A percentile compares a stretch with the other conserved stretches of the same genome.
Conservation (phyloP, 1,140 invertebrate genomes). For the Lethrus apterus region DNA sequence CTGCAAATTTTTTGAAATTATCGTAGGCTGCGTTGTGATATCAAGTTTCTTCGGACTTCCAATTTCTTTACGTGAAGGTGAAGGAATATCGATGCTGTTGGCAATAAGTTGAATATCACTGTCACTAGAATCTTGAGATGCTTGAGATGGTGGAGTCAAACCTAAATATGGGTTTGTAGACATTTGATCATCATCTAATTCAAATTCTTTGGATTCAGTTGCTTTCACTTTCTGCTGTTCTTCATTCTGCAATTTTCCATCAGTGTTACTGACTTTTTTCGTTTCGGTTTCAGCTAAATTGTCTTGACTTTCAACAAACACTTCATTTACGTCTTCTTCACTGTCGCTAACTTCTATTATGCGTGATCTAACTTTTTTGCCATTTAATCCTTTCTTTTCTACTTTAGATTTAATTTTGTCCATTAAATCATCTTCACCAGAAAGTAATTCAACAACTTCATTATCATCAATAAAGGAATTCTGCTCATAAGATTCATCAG, state of each 20-base stretch:
- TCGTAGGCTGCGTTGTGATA: no score
- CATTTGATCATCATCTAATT: conserved; percentile 4
- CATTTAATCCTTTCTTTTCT: conserved; percentile 3
- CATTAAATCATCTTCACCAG: conserved; percentile 24
- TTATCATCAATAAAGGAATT: conserved; percentile 33
- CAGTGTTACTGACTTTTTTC: not conserved
- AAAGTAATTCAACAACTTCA: conserved; percentile 24
- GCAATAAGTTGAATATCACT: not conserved
- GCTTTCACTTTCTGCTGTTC: no score
- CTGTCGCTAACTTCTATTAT: conserved; percentile 17
- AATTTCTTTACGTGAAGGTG: not conserved
- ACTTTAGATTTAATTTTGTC: conserved; percentile 13
- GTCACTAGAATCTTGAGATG: not conserved
- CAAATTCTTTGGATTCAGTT: no score
- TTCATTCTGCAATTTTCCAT: no score
- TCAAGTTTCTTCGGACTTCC: no score
- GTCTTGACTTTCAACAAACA: not conserved
- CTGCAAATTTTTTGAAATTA: not conserved
- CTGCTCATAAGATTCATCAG: conserved; percentile 25
- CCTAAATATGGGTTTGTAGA: conserved; percentile 10
- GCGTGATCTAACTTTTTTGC: conserved; percentile 12
- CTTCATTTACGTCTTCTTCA: conserved; percentile 16
- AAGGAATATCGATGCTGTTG: not conserved
- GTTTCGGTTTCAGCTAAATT: not conserved
- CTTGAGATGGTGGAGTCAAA: not conserved